Evolutionary conservation across 92 coral and sea anemone genomes (phyloP).

Genomic region (Meandrina meandrites): DNA sequence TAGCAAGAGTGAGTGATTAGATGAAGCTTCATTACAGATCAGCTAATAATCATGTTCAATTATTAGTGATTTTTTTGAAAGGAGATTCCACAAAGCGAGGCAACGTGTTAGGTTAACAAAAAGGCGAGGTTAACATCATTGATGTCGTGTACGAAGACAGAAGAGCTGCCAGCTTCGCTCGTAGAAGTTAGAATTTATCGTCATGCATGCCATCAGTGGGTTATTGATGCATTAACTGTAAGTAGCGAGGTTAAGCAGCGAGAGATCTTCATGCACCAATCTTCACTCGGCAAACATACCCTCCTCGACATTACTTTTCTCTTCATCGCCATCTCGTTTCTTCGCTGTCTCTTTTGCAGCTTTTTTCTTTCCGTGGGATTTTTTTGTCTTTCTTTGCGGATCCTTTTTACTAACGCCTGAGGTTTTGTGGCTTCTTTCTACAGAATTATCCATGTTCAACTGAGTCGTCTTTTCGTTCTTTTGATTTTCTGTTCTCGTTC

Average conservation of each 20-base stretch:
- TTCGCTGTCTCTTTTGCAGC: background rate
- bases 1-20: background rate
- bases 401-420: slow-evolving; percentile 6
- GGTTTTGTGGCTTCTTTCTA: slow-evolving; percentile 6
- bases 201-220: slow-evolving; percentile 10
- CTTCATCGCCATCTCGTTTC: background rate
- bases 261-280: slow-evolving; percentile 3
- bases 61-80: background rate
- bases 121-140: background rate
- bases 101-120: background rate
- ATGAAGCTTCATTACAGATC: background rate
- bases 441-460: background rate
- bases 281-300: slow-evolving; percentile 25
- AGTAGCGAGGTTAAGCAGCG: background rate
- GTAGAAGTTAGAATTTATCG: background rate
- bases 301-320: background rate
- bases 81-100: background rate
- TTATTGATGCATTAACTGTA: slow-evolving; percentile 6
- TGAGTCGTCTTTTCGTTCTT: background rate
- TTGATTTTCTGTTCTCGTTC: slow-evolving; percentile 5
- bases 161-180: background rate
- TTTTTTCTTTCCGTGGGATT: slow-evolving; percentile 19
- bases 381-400: background rate
- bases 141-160: background rate
- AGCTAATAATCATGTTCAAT: background rate